Evolutionary conservation across 2,113 vertebrate genomes (phyloP), one percentile per base, ranked within the genome.

Genomic region (Trematocara unimaculatum): DNA sequence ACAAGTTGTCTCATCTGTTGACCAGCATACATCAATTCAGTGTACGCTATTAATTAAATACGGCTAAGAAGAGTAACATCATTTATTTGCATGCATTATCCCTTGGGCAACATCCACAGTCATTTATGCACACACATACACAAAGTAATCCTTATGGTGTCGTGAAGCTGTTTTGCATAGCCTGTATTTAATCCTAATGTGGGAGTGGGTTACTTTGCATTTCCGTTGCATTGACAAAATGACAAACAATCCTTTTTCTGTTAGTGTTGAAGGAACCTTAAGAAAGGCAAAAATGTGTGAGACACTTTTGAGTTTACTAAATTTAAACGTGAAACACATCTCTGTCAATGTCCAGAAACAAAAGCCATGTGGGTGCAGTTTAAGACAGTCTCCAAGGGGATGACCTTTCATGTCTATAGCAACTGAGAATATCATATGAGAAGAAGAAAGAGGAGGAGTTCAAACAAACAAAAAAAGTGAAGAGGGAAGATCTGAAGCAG

Each of bases 341-440:
- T 77, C 26, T 77, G 10, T 17, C 45, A 33, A 54, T 18, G n/a
- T 42, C 12, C 67, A 42, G n/a, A 89, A 79, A 70, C 58, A 83
- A 58, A 31, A 49, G 78, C 42, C 83, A 81, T 54, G 20, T 23
- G 84, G 54, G 70, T 88, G 60, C 38, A 51, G 83, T 84, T 83
- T 83, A 62, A 90, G 89, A 62, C 54, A 49, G 56, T 92, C 89
- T 88, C 84, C 5, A 18, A 81, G 78, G 83, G 45, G 54, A 72
- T 12, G 79, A 86, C 88, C 84, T 10, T n/a, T 49, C 8, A 26
- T 82, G 89, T 89, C 51, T 4, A 4, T 4, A 82, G 35, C 91
- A 94, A 92, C 91, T 94, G 91, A 87, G 89, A 86, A 93, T 95
- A 88, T 93, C 82, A 81, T 79, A 53, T 58, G 40, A 81, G 23